A percentile compares a stretch with the other conserved stretches of the same genome.
These are phyloP conservation scores for Zoroaster sp. DNA, from an alignment of 53 echinoderm and acorn worm species.

Conservation along the genomic window DNA sequence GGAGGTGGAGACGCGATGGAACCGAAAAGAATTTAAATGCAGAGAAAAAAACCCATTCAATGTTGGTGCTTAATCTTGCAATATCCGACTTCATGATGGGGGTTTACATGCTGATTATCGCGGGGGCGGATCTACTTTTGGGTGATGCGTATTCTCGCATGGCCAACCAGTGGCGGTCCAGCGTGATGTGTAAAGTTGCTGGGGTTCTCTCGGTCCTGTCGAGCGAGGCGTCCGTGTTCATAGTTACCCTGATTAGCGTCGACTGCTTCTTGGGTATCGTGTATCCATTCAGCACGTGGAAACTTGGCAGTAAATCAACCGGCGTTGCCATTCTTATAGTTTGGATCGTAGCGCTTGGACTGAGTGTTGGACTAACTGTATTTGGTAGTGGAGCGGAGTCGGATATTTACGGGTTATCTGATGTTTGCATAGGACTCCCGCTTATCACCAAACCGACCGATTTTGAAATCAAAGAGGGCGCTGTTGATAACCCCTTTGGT, in stretches of 20 bases:
- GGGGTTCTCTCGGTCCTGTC: slow-evolving; percentile 73
- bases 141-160: slow-evolving; percentile 59
- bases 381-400: background rate
- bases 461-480: background rate
- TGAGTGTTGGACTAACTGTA: background rate
- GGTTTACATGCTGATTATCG: slow-evolving; percentile 72
- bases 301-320: background rate
- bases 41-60: background rate
- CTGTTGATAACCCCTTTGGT: background rate
- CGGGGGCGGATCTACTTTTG: slow-evolving; percentile 53
- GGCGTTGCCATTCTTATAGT: too few species aligned
- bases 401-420: background rate
- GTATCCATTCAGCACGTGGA: slow-evolving; percentile 43
- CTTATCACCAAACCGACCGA: background rate
- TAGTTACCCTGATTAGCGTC: slow-evolving; percentile 71
- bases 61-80: background rate
- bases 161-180: slow-evolving; percentile 64
- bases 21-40: background rate
- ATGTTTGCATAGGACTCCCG: slow-evolving; percentile 4
- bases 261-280: slow-evolving; percentile 79
- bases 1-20: background rate
- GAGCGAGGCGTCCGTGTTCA: slow-evolving; percentile 75
- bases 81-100: slow-evolving; percentile 83
- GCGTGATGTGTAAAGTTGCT: slow-evolving; percentile 58
- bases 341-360: background rate